Base-by-base conservation (phyloP, 2,888 invertebrate genomes). In the Chelonus formosanus region DNA sequence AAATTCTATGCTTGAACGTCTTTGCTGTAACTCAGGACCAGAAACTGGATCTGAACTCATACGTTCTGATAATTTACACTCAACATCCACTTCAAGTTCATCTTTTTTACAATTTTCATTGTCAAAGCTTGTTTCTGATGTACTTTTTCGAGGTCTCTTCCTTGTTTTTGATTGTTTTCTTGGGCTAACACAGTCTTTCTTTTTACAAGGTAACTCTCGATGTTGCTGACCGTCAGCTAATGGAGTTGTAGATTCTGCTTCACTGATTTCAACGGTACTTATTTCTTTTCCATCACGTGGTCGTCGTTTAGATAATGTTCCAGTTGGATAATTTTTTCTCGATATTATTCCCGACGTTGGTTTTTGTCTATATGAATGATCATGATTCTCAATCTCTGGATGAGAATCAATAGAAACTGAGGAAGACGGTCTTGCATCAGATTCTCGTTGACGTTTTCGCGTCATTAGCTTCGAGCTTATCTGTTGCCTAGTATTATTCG, bases 1-100 rank as follows among this genome's bases (percentile, higher is more conserved):
- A 77, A 89, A 85, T 77, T 88, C 87, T 32, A 84, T 83, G 63
- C 81, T 82, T 3, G 82, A 80, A 1, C 83, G 78, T 64, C 80
- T 77, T 68, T 84, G 78, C 65, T 82, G 75, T 6, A 81, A 64
- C 31, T 80, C 80, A 3, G 76, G 70, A 2, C 76, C 72, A 3
- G 76, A 68, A 36, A 75, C 50, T 2, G 77, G 75, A 7, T 48
- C 47, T 4, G 78, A 77, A 35, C 74, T 76, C 1, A 79, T 71
- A 10, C 79, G 76, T 10, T 81, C 81, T 4, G 75, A 72, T 31
- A 80, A 59, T 32, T 73, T 69, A 31, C 75, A 72, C 3, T 78
- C 80, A 3, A 77, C 48, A 6, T 81, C 80, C 44, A 75, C 64
- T 20, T 78, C 75, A 63, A 77, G 71, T 0, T 73, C 65, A 34